phyloP scores from a whole-genome alignment of 2,888 invertebrate species.

The Thera obeliscata region DNA sequence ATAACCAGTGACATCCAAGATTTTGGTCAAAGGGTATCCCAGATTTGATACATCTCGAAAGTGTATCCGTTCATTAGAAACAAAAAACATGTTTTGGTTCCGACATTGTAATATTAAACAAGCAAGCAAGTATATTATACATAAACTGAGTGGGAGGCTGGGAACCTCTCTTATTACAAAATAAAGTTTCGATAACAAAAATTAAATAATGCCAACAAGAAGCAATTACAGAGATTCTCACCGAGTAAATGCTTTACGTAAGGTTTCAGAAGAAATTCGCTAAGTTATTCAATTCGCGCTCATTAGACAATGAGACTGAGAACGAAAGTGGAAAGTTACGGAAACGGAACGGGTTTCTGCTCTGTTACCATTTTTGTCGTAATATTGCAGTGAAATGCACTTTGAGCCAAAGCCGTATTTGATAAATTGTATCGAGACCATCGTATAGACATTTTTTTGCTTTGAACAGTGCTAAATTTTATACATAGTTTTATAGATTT shows the following conservation, averaged over 20 bases:
- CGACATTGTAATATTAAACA: constrained; percentile 16
- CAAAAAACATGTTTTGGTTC: constrained; percentile 12
- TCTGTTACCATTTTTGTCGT: constrained; percentile 54
- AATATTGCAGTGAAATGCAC: constrained; percentile 40
- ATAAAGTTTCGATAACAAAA: constrained; percentile 69
- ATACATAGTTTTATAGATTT: no score
- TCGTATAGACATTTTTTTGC: no score
- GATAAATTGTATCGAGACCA: no score
- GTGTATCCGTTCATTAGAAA: neutral
- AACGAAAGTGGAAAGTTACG: constrained; percentile 82
- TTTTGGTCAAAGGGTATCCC: neutral
- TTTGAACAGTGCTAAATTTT: no score
- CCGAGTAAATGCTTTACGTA: constrained; percentile 69
- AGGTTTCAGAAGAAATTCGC: constrained; percentile 74
- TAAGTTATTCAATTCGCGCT: constrained; percentile 76
- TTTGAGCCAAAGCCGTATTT: constrained; percentile 3
- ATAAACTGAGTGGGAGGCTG: constrained; percentile 55
- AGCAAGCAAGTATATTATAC: constrained; percentile 23
- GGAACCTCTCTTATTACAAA: constrained; percentile 64
- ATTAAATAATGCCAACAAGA: constrained; percentile 64
- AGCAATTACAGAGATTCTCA: constrained; percentile 76
- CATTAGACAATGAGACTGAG: constrained; percentile 79
- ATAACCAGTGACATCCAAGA: neutral
- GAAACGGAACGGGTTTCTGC: constrained; percentile 63
- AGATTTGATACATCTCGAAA: neutral